A percentile compares a stretch with the other conserved stretches of the same genome.
These are phyloP conservation scores for Cacatua alba DNA, from an alignment of 2,113 vertebrate genomes.

Conservation along the genomic window DNA sequence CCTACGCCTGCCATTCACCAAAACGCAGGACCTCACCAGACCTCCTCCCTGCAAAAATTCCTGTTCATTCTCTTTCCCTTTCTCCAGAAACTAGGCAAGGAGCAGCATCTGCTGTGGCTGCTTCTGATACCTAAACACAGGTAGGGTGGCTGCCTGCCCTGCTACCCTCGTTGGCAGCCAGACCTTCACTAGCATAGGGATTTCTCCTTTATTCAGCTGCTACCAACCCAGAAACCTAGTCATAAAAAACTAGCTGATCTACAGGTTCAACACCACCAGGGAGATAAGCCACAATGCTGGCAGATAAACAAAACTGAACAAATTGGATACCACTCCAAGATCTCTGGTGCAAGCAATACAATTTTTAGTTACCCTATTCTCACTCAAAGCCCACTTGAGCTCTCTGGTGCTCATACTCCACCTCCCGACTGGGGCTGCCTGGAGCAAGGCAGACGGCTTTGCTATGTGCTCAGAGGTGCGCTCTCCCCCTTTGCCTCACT, in stretches of 20 bases:
- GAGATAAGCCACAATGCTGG: background rate
- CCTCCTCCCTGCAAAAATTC: background rate
- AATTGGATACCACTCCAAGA: background rate
- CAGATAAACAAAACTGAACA: background rate
- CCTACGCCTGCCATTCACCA: background rate
- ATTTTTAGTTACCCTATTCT: background rate
- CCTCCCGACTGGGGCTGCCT: background rate
- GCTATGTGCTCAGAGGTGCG: background rate
- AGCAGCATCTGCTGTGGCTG: background rate
- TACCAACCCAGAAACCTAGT: background rate
- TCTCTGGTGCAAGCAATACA: background rate
- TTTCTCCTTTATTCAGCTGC: background rate
- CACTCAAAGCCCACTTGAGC: background rate
- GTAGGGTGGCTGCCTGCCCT: background rate
- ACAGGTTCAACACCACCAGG: background rate
- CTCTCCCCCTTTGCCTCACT: background rate
- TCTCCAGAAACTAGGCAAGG: background rate
- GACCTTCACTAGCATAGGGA: background rate
- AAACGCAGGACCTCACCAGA: background rate
- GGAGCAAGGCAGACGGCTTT: background rate
- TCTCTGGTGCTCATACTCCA: background rate
- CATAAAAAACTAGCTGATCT: background rate
- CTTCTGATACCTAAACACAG: background rate
- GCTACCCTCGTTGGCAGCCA: background rate
- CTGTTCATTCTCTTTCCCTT: background rate